Base-by-base conservation (phyloP, 2,888 invertebrate genomes). In the Nasonia oneida region DNA sequence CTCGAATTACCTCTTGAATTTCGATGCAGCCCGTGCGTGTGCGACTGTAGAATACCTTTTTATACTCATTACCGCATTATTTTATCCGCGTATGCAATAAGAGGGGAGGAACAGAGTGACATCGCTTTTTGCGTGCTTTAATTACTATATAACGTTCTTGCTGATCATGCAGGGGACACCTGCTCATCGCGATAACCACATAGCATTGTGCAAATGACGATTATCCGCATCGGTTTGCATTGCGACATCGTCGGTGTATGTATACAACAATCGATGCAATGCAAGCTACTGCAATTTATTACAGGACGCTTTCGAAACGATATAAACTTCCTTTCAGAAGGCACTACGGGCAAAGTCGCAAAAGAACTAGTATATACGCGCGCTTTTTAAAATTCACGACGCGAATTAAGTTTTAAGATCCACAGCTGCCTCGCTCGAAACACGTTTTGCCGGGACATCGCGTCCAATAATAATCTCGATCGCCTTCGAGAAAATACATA, bases 1-100 rank as follows among this genome's bases (percentile, higher is more conserved):
- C 47, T 74, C 47, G 74, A 74, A 74, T 74, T 42, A 42, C 74
- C 74, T 50, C 74, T 23, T 74, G 74, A 74, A 74, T 74, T 74
- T 74, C 74, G 74, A 47, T 50, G 74, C 47, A n/a, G 73, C 2
- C 29, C 2, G 3, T 14, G 42, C 8, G 1, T 47, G 4, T 37
- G 37, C 4, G 37, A 37, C 37, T 37, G 37, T 29, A 1, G 29
- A 29, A 29, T 29, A 29, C 29, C 29, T 42, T 10, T 10, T 42
- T 42, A 8, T 42, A 42, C 42, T 10, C 42, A 42, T 42, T 42
- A 42, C 8, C 42, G 10, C 42, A 42, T 42, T 42, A 42, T 1
- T 42, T 42, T 42, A 42, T 42, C 10, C 42, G 8, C 42, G 42
- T 42, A 42, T 8, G 10, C 42, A 8, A 42, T 10, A 42, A 42